Base-by-base conservation (phyloP, 2,888 invertebrate genomes). In the Nephrocerus scutellatus region DNA sequence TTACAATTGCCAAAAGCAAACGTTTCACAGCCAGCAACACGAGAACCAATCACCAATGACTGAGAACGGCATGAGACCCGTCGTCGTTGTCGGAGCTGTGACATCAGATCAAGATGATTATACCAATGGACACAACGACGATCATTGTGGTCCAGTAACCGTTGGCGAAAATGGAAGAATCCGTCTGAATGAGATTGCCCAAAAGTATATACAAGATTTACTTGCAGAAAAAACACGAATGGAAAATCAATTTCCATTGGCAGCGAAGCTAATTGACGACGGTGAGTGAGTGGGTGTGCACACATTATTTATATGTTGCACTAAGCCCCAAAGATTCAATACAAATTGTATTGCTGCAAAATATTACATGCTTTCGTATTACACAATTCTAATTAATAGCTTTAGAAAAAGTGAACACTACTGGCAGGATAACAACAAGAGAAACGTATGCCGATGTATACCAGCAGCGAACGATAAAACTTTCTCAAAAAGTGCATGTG, bases 371-470 rank as follows among this genome's bases (percentile, higher is more conserved):
- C 36, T 14, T 22, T 23, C 33, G 32, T 40, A 14, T 23, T 15
- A 20, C 35, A 33, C 20, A 29, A 18, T 43, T 46, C 39, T 47
- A 44, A 44, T 40, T 72, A 72, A n/a, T 68, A 86, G 86, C 85
- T 67, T 79, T 85, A 34, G 70, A 77, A 51, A 79, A 79, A 63
- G 80, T 82, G 23, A 83, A 85, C 62, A 64, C 77, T 2, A 72
- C 75, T 20, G 83, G 83, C 3, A 75, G 82, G 47, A 70, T 76
- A 30, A 80, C 82, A 8, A 68, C 73, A 18, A 75, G 76, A 50
- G 84, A 83, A 54, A 71, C 62, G 67, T 85, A 84, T 62, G 74
- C 84, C 39, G 84, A 84, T 66, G 82, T 84, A 36, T 83, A 81
- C 66, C 76, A 80, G 55, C 86, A 65, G 50, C 62, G 66, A 15